These are phyloP conservation scores for Pasiphila rectangulata DNA, from an alignment of 2,888 invertebrate species.

Conservation along the genomic window DNA sequence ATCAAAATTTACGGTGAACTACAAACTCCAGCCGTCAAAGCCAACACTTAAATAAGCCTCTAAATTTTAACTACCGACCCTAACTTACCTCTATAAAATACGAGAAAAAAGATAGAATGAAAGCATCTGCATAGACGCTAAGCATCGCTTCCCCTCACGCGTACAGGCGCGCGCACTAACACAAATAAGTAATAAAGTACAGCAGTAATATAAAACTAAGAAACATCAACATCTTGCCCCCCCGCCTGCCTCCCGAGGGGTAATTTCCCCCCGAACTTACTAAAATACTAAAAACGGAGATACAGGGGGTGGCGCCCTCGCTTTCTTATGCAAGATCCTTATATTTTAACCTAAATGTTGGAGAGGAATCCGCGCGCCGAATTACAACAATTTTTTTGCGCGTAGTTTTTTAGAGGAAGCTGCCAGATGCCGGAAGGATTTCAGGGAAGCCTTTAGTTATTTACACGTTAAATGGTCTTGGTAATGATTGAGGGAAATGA, in stretches of 20 bases:
- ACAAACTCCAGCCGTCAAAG: conserved; percentile 33
- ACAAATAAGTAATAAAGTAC: conserved; percentile 80
- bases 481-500: too few relatives aligned
- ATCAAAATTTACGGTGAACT: conserved; percentile 36
- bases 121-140: conserved; percentile 71
- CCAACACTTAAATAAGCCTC: conserved; percentile 36
- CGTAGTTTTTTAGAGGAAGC: conserved; percentile 32
- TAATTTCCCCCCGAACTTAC: conserved; percentile 79
- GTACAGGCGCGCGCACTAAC: conserved; percentile 63
- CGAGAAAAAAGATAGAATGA: conserved; percentile 35
- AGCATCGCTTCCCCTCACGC: conserved; percentile 49
- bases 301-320: conserved; percentile 67
- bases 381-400: conserved; percentile 36
- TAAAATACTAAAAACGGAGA: conserved; percentile 82
- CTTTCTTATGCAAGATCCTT: conserved; percentile 81
- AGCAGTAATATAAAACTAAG: conserved; percentile 80
- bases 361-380: conserved; percentile 39
- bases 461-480: background rate
- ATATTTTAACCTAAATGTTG: conserved; percentile 79
- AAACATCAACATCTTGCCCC: conserved; percentile 79
- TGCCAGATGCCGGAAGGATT: conserved; percentile 22
- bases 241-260: conserved; percentile 54
- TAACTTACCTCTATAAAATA: conserved; percentile 38
- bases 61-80: conserved; percentile 37
- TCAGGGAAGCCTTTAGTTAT: conserved; percentile 15